These are phyloP conservation scores for Carduelis carduelis DNA, from an alignment of 2,797 vertebrate species.

Conservation along the genomic window DNA sequence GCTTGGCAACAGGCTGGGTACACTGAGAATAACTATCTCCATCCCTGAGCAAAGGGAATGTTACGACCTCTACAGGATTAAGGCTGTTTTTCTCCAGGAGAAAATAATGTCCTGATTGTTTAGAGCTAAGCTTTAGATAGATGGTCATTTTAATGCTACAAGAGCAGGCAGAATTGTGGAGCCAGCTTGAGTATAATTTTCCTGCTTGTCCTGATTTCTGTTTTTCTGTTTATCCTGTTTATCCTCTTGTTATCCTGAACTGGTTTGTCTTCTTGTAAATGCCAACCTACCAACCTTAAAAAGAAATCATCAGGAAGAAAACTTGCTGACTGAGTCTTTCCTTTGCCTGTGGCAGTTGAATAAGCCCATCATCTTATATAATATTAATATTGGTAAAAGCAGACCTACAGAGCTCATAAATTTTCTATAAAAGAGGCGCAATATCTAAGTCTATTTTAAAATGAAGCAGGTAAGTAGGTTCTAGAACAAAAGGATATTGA, in stretches of 20 bases:
- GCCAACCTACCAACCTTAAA: not conserved
- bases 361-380: slow-evolving; percentile 47
- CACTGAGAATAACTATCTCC: not conserved
- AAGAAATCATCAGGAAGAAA: slow-evolving; percentile 23
- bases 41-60: not conserved
- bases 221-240: slow-evolving; percentile 36
- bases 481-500: slow-evolving; percentile 11
- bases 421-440: slow-evolving; percentile 24
- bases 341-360: slow-evolving; percentile 13
- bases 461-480: slow-evolving; percentile 16
- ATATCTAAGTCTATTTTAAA: slow-evolving; percentile 10
- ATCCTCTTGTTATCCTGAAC: slow-evolving; percentile 29
- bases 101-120: not conserved
- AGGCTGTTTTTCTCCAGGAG: not conserved
- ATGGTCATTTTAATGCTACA: not conserved
- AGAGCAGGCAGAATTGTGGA: not conserved
- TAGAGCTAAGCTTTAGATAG: not conserved
- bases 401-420: slow-evolving; percentile 44
- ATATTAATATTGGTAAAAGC: slow-evolving; percentile 64
- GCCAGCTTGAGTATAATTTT: not conserved
- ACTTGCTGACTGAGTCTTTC: slow-evolving; percentile 24
- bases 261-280: not conserved
- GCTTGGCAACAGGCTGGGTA: fast-evolving
- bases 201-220: slow-evolving; percentile 4
- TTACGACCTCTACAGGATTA: not conserved